Conservation (phyloP, 2,797 vertebrate genomes). For the Columba guinea region DNA sequence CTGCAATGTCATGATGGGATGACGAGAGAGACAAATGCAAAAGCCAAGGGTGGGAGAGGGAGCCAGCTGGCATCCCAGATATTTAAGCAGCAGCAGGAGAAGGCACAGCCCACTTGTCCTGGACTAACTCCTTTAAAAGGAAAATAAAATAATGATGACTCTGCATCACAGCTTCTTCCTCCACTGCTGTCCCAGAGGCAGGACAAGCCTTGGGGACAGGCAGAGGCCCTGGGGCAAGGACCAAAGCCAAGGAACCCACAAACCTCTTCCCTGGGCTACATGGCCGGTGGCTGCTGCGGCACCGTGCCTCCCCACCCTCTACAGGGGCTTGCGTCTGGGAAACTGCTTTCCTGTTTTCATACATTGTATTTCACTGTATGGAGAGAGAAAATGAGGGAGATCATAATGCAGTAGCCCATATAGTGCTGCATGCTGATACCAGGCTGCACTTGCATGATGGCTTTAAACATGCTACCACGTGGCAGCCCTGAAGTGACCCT, state of each 20-base stretch:
- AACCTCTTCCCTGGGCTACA: neutral
- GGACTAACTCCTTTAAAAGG: neutral
- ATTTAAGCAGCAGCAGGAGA: neutral
- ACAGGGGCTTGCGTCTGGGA: neutral
- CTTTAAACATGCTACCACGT: conserved; percentile 6
- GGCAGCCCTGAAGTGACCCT: conserved; percentile 39
- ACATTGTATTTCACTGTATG: neutral
- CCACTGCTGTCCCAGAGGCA: neutral
- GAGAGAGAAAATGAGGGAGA: neutral
- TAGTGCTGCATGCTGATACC: neutral
- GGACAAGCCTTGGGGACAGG: neutral
- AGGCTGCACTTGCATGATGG: neutral
- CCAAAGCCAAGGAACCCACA: neutral
- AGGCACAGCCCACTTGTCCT: neutral
- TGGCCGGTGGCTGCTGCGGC: accelerated
- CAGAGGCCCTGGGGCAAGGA: neutral
- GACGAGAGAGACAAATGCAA: neutral
- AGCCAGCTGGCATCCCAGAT: neutral
- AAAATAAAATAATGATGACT: neutral
- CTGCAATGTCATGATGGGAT: neutral
- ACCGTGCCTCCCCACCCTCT: neutral
- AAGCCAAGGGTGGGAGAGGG: neutral
- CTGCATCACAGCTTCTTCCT: neutral
- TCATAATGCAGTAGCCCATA: neutral
- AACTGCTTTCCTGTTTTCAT: neutral